These are phyloP conservation scores for Drosophila buzzatii DNA, from an alignment of 2,888 invertebrate species.

Conservation along the genomic window DNA sequence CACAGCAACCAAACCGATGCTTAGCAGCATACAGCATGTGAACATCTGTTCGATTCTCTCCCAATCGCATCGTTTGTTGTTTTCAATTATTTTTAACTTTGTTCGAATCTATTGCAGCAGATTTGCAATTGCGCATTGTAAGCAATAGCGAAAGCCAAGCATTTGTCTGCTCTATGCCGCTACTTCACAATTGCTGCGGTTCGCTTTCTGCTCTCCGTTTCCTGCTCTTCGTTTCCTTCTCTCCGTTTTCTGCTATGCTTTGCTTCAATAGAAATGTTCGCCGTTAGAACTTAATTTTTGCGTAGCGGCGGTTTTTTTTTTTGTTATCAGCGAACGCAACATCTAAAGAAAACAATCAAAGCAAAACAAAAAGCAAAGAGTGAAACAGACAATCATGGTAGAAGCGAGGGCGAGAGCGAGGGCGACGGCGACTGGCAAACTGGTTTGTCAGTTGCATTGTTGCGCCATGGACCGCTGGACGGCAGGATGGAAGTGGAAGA, in stretches of 20 bases:
- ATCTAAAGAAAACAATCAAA: constrained; percentile 39
- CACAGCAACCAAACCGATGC: background rate
- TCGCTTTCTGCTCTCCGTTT: constrained; percentile 9
- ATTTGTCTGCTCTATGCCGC: constrained; percentile 29
- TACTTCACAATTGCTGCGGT: constrained; percentile 23
- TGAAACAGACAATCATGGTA: constrained; percentile 17
- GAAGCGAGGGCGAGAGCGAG: background rate
- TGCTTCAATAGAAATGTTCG: constrained; percentile 67
- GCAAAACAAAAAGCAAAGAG: constrained; percentile 14
- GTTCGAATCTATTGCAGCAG: background rate
- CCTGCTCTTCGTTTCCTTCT: constrained; percentile 4
- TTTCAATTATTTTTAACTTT: constrained; percentile 18
- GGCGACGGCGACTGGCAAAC: constrained; percentile 29
- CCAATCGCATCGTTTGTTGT: background rate
- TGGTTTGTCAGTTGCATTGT: constrained; percentile 54
- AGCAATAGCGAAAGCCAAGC: constrained; percentile 45
- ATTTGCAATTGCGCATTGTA: constrained; percentile 33
- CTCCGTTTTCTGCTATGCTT: constrained; percentile 14
- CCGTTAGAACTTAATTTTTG: constrained; percentile 63
- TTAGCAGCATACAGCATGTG: background rate
- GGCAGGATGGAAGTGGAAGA: constrained; percentile 45
- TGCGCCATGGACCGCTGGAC: constrained; percentile 13
- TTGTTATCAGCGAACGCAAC: constrained; percentile 55
- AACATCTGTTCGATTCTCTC: background rate
- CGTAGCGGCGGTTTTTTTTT: constrained; percentile 40